Evolutionary conservation across 2,888 invertebrate species (phyloP), one percentile per base, ranked within the genome.

Genomic region (Andrena hattorfiana): DNA sequence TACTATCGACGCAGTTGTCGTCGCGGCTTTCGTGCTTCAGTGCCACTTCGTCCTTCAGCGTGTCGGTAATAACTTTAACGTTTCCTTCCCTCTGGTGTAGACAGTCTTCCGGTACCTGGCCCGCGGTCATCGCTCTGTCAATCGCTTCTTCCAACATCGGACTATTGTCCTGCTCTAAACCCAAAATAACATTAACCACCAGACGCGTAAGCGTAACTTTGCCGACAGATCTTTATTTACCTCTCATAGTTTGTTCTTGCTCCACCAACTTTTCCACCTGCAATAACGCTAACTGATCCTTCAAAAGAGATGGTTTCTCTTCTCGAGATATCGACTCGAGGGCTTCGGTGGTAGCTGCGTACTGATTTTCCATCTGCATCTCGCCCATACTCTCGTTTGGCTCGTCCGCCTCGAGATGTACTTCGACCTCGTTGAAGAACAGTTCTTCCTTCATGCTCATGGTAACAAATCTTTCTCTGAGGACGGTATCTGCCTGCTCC

Each of bases 351-450:
- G 81, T 64, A 48, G 72, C 69, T 30, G 86, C 83, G 62, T 91
- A 91, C 77, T 87, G 85, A n/a, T 64, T 75, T 26, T 86, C 84
- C 3, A 87, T 83, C 0, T 76, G 84, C 4, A 88, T 72, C 2
- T 77, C 85, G 3, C 72, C 86, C 0, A 80, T 85, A 20, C 67
- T 77, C 0, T 90, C 87, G 60, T 81, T 85, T 54, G 85, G 84
- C 5, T 90, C 91, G 6, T 10, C 66, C 0, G 72, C 83, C 2
- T 93, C 90, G 10, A 93, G 77, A 54, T 92, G 90, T 63, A 93
- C 92, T 70, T 93, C 93, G 0, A 92, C 93, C 54, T 93, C 92
- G 20, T 92, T 92, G 80, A 93, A 93, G 81, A 93, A 93, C 26
- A 93, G 77, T 63, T 93, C 93, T 60, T 92, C 93, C 69, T 93